Base-by-base conservation (phyloP, 2,113 vertebrate genomes). In the Hippocampus guttulatus region DNA sequence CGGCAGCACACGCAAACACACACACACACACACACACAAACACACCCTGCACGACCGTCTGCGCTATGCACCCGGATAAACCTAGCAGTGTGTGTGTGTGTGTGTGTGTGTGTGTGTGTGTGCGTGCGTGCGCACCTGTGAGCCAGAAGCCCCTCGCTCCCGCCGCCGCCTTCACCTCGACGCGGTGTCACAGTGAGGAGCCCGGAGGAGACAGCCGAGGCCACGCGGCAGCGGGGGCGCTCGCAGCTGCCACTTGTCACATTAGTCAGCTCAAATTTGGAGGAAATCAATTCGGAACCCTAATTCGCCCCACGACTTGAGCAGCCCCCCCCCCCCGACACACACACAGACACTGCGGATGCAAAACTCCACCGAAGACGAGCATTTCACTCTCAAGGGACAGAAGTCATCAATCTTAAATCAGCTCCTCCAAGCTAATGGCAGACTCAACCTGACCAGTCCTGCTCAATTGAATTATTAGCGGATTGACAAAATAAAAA, bases 341-440 rank as follows among this genome's bases (percentile, higher is more conserved):
- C 45, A 38, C 60, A 62, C 64, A 47, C 62, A 16, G 11, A 43
- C 40, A 14, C n/a, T 18, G 64, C 33, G 40, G 49, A 47, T 23
- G 65, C 47, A 30, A 66, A 74, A 52, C 49, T 38, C 49, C 45
- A 68, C 55, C 49, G 18, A 78, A 79, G 79, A 85, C 75, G 81
- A 82, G 90, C 76, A 84, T 85, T 79, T 81, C 73, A 87, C 89
- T 92, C 91, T 87, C 89, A 54, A 69, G 87, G 83, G 91, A 89
- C 88, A 89, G 87, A 91, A 92, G 88, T 92, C 91, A 93, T 93
- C 92, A 93, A 92, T 93, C 90, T 92, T 91, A 91, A 92, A 91
- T 92, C 88, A 89, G 82, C 81, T 89, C 83, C 84, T 90, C 83
- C 85, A 89, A 92, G 87, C 90, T 92, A 92, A 93, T 92, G 91